Percentiles rank a stretch among this genome's conserved stretches.
phyloP scores from a whole-genome alignment of 2,888 invertebrate species.

The Acleris sparsana region DNA sequence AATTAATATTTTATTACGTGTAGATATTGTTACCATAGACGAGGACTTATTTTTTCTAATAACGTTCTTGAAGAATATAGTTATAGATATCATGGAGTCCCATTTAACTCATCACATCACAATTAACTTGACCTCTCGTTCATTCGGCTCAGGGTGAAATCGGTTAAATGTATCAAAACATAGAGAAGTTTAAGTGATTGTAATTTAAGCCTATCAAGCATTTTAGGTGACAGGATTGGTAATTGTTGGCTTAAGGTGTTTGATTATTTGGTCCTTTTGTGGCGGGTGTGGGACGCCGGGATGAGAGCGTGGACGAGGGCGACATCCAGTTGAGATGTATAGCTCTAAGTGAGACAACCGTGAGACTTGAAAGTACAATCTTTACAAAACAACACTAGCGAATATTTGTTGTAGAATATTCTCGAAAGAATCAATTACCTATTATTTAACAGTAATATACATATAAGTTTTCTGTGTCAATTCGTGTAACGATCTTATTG shows the following conservation, averaged over 20 bases:
- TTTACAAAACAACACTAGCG: slow-evolving; percentile 60
- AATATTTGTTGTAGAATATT: slow-evolving; percentile 80
- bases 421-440: slow-evolving; percentile 54
- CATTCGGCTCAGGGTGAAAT: slow-evolving; percentile 30
- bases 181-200: slow-evolving; percentile 7
- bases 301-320: slow-evolving; percentile 16
- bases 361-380: slow-evolving; percentile 68
- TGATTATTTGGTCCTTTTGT: slow-evolving; percentile 12
- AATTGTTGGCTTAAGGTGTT: slow-evolving; percentile 23
- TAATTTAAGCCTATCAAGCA: slow-evolving; percentile 4
- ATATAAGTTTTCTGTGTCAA: slow-evolving; percentile 58
- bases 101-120: slow-evolving; percentile 33
- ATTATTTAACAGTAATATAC: slow-evolving; percentile 49
- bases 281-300: background rate
- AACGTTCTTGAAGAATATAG: slow-evolving; percentile 43
- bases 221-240: slow-evolving; percentile 20
- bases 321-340: slow-evolving; percentile 31
- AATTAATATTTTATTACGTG: slow-evolving; percentile 58
- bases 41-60: slow-evolving; percentile 53
- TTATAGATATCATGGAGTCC: slow-evolving; percentile 35
- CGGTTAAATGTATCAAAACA: slow-evolving; percentile 15
- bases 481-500: slow-evolving; percentile 57
- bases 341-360: slow-evolving; percentile 50
- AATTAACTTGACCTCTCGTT: slow-evolving; percentile 27
- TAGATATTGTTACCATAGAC: slow-evolving; percentile 68